Percentiles rank a stretch among this genome's conserved stretches.
Evolutionary conservation across 1,140 invertebrate species (phyloP).

Genomic region (Solenopsis invicta): DNA sequence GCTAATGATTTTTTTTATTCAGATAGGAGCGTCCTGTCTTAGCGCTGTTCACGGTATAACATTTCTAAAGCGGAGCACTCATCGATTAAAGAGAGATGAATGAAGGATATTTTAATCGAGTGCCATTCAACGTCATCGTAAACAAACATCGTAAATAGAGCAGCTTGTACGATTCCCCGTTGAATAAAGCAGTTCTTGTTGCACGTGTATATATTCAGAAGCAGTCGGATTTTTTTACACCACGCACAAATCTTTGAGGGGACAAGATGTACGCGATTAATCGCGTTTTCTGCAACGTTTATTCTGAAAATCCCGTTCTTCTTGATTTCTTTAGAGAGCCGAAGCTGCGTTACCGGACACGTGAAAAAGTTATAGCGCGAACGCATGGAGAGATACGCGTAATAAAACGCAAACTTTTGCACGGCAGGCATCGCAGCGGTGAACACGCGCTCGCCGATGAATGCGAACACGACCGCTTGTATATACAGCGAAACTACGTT

Average conservation of each 20-base stretch:
- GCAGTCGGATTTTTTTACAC: conserved; percentile 1
- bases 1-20: neutral
- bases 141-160: neutral
- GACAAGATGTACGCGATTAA: neutral
- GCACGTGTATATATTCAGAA: neutral
- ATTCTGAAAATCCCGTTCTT: conserved; percentile 14
- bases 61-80: conserved; percentile 25
- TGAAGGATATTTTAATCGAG: conserved; percentile 33
- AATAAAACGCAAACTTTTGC: conserved; percentile 59
- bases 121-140: neutral
- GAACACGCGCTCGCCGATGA: conserved; percentile 50
- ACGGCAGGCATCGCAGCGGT: conserved; percentile 47
- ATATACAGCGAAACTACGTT: conserved; percentile 66
- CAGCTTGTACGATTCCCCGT: conserved; percentile 7
- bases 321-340: conserved; percentile 17
- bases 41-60: too few species aligned
- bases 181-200: neutral
- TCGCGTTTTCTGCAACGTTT: neutral
- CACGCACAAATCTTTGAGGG: neutral
- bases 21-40: neutral
- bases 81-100: conserved; percentile 23
- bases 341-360: neutral
- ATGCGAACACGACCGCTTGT: conserved; percentile 48
- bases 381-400: conserved; percentile 31
- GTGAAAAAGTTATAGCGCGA: conserved; percentile 24